Percentiles rank a stretch among this genome's conserved stretches.
These are phyloP conservation scores for Oreohelix idahoensis DNA, from an alignment of 1,140 invertebrate genomes.

Conservation along the genomic window DNA sequence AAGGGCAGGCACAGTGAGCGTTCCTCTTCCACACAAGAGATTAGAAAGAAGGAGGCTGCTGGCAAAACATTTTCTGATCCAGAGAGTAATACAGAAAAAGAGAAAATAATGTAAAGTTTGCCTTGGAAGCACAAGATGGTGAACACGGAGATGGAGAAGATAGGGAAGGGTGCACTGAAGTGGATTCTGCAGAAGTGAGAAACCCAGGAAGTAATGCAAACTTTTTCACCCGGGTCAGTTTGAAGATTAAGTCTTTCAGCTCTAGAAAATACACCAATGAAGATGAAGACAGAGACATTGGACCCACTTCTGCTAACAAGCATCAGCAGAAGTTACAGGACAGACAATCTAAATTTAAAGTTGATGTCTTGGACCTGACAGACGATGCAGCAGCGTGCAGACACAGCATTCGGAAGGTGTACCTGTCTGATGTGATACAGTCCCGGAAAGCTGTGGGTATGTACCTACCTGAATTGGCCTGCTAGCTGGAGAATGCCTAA, in stretches of 20 bases:
- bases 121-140: slow-evolving; percentile 25
- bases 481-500: not conserved
- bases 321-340: slow-evolving; percentile 10
- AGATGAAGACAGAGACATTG: slow-evolving; percentile 38
- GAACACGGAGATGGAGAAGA: slow-evolving; percentile 22
- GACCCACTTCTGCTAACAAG: not conserved
- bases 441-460: slow-evolving; percentile 44
- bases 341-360: slow-evolving; percentile 33
- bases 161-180: not conserved
- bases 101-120: not conserved
- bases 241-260: slow-evolving; percentile 53
- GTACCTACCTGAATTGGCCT: slow-evolving; percentile 28
- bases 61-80: slow-evolving; percentile 27
- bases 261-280: slow-evolving; percentile 38
- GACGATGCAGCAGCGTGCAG: slow-evolving; percentile 49
- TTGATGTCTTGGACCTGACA: slow-evolving; percentile 59
- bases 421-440: slow-evolving; percentile 51
- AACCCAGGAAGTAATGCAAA: slow-evolving; percentile 38
- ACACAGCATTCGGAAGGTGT: slow-evolving; percentile 44
- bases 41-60: slow-evolving; percentile 1
- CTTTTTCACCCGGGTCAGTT: slow-evolving; percentile 61
- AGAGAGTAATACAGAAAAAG: not conserved
- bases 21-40: not conserved
- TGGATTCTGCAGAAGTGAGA: slow-evolving; percentile 6
- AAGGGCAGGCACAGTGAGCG: not conserved